These are phyloP conservation scores for Megathymus violae DNA, from an alignment of 1,140 invertebrate genomes.

Conservation along the genomic window DNA sequence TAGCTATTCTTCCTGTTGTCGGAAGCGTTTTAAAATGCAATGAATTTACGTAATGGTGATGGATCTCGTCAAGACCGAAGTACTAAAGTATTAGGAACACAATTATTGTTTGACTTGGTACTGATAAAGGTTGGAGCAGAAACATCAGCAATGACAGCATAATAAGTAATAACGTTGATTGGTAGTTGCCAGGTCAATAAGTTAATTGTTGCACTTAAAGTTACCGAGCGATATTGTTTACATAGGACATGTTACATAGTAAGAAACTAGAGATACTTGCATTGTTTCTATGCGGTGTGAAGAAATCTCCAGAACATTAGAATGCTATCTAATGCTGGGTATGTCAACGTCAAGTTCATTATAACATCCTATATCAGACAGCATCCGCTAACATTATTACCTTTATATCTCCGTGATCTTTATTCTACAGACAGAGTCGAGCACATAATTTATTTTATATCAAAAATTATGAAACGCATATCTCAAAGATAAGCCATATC, in stretches of 20 bases:
- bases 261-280: conserved; percentile 16
- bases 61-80: conserved; percentile 36
- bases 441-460: no score
- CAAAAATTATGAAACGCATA: no score
- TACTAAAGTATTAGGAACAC: conserved; percentile 21
- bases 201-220: conserved; percentile 57
- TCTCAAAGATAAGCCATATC: no score
- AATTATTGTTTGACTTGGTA: conserved; percentile 33
- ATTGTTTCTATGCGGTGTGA: conserved; percentile 7
- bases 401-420: no score
- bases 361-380: no score
- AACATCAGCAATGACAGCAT: conserved; percentile 45
- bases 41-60: conserved; percentile 42
- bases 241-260: conserved; percentile 41
- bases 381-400: no score
- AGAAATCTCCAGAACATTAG: conserved; percentile 24
- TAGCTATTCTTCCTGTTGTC: not conserved
- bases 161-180: conserved; percentile 47
- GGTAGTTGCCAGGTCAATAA: conserved; percentile 62
- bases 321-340: not conserved
- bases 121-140: conserved; percentile 48
- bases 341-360: no score
- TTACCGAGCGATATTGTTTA: conserved; percentile 41
- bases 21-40: not conserved
- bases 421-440: no score